A percentile compares a stretch with the other conserved stretches of the same genome.
phyloP scores from a whole-genome alignment of 2,888 invertebrate genomes.

The Perizoma flavofasciatum region DNA sequence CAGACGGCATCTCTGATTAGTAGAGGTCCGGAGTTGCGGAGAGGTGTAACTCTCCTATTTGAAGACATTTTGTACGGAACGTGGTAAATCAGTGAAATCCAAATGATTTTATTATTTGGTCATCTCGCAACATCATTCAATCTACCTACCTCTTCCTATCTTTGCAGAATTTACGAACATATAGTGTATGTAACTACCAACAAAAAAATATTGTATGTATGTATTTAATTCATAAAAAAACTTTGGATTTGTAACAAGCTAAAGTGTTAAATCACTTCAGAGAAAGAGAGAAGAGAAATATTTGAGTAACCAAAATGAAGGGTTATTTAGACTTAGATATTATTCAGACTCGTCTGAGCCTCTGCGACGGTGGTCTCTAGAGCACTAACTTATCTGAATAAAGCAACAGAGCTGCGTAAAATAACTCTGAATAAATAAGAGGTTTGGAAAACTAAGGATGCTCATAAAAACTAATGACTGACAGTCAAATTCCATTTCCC shows the following conservation, averaged over 20 bases:
- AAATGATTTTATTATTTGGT: neutral
- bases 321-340: conserved; percentile 23
- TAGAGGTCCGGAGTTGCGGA: neutral
- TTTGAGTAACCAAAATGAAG: conserved; percentile 27
- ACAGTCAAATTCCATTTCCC: too few species aligned
- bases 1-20: neutral
- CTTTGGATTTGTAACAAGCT: neutral
- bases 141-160: too few species aligned
- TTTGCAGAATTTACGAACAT: too few species aligned
- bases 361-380: conserved; percentile 29
- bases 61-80: too few species aligned
- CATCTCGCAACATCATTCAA: too few species aligned
- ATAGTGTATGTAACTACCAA: too few species aligned
- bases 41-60: too few species aligned
- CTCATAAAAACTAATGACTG: too few species aligned
- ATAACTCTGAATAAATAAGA: conserved; percentile 54
- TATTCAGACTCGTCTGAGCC: conserved; percentile 33
- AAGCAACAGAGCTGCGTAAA: conserved; percentile 42
- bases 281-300: conserved; percentile 16
- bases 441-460: conserved; percentile 17
- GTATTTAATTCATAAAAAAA: too few species aligned
- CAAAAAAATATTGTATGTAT: too few species aligned
- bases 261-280: conserved; percentile 1
- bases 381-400: conserved; percentile 53
- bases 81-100: neutral